Base-by-base conservation (phyloP, 2,113 vertebrate genomes). In the Tauraco erythrolophus region DNA sequence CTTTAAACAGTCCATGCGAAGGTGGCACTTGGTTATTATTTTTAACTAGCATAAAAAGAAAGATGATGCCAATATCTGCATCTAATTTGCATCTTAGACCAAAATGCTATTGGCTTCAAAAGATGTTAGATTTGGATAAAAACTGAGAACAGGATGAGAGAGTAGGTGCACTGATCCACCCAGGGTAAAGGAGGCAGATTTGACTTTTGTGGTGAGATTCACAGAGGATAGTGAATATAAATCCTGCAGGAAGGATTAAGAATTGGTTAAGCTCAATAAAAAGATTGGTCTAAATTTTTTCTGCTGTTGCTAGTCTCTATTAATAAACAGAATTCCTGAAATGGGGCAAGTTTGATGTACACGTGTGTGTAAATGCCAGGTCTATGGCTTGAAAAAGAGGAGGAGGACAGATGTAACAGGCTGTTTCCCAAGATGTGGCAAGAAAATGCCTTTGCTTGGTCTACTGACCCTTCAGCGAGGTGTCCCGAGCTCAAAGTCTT, bases 141-240 rank as follows among this genome's bases (percentile, higher is more conserved):
- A 51, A 4, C 19, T 27, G 50, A 19, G 86, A 64, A n/a, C 22
- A 50, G 27, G 7, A 12, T 37, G 41, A 53, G 31, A 64, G 27
- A 46, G 19, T 16, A 60, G 31, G 16, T 66, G 3, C 21, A 28
- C 60, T 43, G 68, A 45, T 53, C 35, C 27, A 60, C 27, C 33
- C 0, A 2, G 19, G 11, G 19, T 43, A 37, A 61, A 76, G 39
- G 30, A 76, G 39, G 30, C 10, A 60, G 16, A 7, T 31, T 71
- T 88, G 76, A 43, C 7, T 74, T 84, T 8, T 53, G 21, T 7
- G 10, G 14, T 30, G 45, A 71, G 18, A 17, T 21, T n/a, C 8
- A 10, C 3, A 2, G 19, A 35, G 31, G 46, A 43, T 2, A 61
- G 58, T 0, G 8, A 69, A 16, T 4, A 19, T 19, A 41, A 61